Evolutionary conservation across 1,140 invertebrate species (phyloP).

Genomic region (Venustaconcha ellipsiformis): DNA sequence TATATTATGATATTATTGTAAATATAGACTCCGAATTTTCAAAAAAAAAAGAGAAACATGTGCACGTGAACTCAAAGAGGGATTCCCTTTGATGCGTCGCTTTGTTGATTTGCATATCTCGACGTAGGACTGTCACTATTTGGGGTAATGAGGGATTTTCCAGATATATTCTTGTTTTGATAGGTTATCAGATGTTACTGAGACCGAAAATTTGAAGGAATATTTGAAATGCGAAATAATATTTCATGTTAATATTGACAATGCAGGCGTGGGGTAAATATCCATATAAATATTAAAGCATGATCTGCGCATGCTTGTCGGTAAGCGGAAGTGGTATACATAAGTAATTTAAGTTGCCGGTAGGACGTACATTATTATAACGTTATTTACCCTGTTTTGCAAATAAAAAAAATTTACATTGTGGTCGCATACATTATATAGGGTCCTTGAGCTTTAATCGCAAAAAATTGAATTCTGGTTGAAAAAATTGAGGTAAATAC

Average conservation of each 20-base stretch:
- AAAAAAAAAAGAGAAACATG: background rate
- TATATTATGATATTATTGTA: background rate
- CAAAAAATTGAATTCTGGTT: background rate
- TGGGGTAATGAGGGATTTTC: too few species aligned
- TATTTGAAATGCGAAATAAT: background rate
- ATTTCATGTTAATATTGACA: background rate
- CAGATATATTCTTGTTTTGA: background rate
- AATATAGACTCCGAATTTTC: background rate
- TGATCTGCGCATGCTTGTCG: background rate
- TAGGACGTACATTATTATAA: background rate
- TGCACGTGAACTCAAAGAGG: too few species aligned
- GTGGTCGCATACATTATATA: too few species aligned
- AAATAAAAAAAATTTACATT: background rate
- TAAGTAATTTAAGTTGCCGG: conserved; percentile 25
- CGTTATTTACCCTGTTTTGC: background rate
- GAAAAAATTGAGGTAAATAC: background rate
- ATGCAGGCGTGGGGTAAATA: background rate
- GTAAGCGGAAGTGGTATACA: conserved; percentile 6
- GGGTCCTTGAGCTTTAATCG: background rate
- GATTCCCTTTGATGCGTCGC: too few species aligned
- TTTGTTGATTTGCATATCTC: too few species aligned
- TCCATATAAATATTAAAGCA: background rate
- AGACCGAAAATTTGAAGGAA: background rate
- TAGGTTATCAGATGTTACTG: background rate
- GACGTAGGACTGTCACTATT: too few species aligned